A percentile compares a stretch with the other conserved stretches of the same genome.
These are phyloP conservation scores for Heliconius hewitsoni DNA, from an alignment of 1,140 invertebrate species.

Conservation along the genomic window DNA sequence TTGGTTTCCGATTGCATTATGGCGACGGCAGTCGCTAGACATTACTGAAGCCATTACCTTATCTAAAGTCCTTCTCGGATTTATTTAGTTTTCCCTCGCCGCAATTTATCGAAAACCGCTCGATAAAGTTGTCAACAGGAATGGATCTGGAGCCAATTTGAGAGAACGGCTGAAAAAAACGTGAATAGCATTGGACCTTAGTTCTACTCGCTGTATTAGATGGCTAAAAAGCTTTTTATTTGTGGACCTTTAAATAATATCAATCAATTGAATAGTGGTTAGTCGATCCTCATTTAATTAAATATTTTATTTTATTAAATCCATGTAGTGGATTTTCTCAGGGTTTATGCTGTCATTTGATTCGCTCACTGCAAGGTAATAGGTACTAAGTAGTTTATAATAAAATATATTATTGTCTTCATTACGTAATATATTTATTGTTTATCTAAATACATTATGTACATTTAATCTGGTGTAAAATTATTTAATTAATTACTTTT, in stretches of 20 bases:
- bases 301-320: neutral
- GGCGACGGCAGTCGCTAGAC: conserved; percentile 69
- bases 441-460: no score
- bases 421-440: no score
- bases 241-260: neutral
- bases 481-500: no score
- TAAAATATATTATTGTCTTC: no score
- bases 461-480: no score
- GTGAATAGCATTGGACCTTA: conserved; percentile 54
- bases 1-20: conserved; percentile 76
- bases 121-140: conserved; percentile 81
- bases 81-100: conserved; percentile 80
- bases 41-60: conserved; percentile 80
- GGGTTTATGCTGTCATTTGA: neutral
- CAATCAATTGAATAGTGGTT: neutral
- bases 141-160: conserved; percentile 70
- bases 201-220: conserved; percentile 28
- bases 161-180: conserved; percentile 63
- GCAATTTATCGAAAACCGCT: conserved; percentile 80
- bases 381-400: no score
- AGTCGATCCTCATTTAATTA: neutral
- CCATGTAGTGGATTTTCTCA: neutral
- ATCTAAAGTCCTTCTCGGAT: conserved; percentile 80
- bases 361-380: no score
- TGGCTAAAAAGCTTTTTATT: neutral